phyloP scores from a whole-genome alignment of 2,888 invertebrate genomes.

The Argyresthia albistria region DNA sequence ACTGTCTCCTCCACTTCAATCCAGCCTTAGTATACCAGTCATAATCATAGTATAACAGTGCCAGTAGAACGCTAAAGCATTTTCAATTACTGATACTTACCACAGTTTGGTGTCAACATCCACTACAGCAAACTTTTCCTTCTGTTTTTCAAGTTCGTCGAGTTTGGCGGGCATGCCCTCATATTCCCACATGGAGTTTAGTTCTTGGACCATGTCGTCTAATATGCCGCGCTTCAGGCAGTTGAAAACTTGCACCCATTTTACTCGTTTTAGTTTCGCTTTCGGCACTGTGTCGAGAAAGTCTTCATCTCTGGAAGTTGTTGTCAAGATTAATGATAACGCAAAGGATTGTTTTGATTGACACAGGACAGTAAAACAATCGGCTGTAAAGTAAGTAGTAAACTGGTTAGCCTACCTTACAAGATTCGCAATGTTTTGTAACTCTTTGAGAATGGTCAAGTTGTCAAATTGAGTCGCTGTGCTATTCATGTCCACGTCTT shows the following conservation, averaged over 20 bases:
- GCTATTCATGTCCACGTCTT: conserved; percentile 4
- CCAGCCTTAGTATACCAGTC: too few species aligned
- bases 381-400: background rate
- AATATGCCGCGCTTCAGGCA: conserved; percentile 51
- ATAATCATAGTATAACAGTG: too few species aligned
- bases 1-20: too few species aligned
- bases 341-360: background rate
- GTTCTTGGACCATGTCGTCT: conserved; percentile 52
- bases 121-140: conserved; percentile 40
- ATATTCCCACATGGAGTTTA: conserved; percentile 56
- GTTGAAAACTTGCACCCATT: conserved; percentile 60
- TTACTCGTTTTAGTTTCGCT: conserved; percentile 45
- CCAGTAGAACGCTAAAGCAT: too few species aligned
- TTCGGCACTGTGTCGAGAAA: conserved; percentile 56
- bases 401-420: conserved; percentile 36
- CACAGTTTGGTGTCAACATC: conserved; percentile 27
- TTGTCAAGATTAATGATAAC: conserved; percentile 1
- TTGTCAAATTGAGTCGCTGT: conserved; percentile 48
- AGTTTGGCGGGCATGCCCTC: conserved; percentile 54
- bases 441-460: conserved; percentile 50
- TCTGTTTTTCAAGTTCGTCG: conserved; percentile 48
- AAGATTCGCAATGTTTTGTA: conserved; percentile 50
- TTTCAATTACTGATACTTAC: conserved; percentile 17
- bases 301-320: conserved; percentile 45
- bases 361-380: background rate